Conservation (phyloP, 2,113 vertebrate species). For the Noctilio leporinus region DNA sequence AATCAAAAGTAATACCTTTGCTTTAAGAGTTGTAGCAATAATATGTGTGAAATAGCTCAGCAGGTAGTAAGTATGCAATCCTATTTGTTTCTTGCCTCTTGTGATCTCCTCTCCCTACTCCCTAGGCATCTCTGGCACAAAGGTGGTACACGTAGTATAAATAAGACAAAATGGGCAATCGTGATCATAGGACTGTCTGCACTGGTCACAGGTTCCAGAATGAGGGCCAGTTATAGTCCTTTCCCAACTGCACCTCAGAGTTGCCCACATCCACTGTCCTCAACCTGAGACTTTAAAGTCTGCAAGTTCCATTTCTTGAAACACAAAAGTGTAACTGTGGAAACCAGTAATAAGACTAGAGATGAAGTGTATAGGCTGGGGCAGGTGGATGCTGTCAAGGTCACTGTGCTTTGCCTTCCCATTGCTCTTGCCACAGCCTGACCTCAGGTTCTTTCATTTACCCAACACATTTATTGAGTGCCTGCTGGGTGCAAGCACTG, state of each 20-base stretch:
- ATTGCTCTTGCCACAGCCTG: not conserved
- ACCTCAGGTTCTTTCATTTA: not conserved
- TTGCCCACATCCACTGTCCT: not conserved
- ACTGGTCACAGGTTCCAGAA: not conserved
- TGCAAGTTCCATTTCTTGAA: not conserved
- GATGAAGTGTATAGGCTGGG: accelerated
- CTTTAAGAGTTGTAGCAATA: not conserved
- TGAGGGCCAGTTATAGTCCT: not conserved
- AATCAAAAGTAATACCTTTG: not conserved
- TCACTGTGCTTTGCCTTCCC: not conserved
- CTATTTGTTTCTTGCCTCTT: not conserved
- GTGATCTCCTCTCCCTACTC: not conserved
- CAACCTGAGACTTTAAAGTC: no score
- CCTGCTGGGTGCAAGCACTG: not conserved
- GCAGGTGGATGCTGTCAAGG: not conserved
- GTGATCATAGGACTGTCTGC: not conserved
- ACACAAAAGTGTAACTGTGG: not conserved
- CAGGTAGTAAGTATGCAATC: accelerated
- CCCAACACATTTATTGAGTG: not conserved
- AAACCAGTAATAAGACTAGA: not conserved
- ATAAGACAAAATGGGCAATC: not conserved
- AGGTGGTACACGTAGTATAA: not conserved
- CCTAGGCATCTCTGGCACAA: not conserved
- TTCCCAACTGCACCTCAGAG: not conserved
- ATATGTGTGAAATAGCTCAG: accelerated